These are phyloP conservation scores for Troides helena DNA, from an alignment of 2,888 invertebrate species.

Conservation along the genomic window DNA sequence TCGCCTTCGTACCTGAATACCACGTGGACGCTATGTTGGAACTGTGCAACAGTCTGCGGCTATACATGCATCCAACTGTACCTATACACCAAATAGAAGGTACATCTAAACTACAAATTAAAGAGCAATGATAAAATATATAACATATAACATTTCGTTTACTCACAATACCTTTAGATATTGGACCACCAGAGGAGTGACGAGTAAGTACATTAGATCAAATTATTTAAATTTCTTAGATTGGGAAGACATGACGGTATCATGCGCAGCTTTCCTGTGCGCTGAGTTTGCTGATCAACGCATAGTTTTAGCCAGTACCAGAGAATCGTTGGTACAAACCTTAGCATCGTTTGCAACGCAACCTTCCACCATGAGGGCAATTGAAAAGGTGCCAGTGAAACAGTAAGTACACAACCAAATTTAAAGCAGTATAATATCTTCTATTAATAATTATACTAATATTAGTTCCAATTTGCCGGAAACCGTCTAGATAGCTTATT, in stretches of 20 bases:
- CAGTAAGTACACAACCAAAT: constrained; percentile 59
- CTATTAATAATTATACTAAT: neutral
- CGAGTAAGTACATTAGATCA: neutral
- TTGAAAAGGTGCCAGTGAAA: constrained; percentile 84
- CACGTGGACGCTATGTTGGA: constrained; percentile 85
- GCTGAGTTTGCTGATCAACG: constrained; percentile 87
- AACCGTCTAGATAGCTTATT: neutral
- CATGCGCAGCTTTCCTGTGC: constrained; percentile 86
- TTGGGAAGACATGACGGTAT: constrained; percentile 80
- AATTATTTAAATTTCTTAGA: constrained; percentile 56
- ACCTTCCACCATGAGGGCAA: constrained; percentile 83
- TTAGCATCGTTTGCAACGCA: constrained; percentile 89
- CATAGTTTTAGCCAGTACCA: constrained; percentile 86
- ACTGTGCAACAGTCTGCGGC: constrained; percentile 81
- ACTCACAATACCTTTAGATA: too few relatives aligned
- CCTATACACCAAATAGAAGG: constrained; percentile 76
- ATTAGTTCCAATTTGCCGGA: too few relatives aligned
- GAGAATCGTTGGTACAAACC: constrained; percentile 88
- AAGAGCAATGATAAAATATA: neutral
- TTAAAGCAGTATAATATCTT: neutral
- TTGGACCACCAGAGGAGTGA: neutral
- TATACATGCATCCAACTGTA: constrained; percentile 83
- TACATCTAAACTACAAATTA: constrained; percentile 30
- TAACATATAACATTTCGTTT: neutral
- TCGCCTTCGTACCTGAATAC: constrained; percentile 87